Percentiles rank a stretch among this genome's conserved stretches.
phyloP scores from a whole-genome alignment of 2,113 vertebrate species.

The Eulemur rufifrons region DNA sequence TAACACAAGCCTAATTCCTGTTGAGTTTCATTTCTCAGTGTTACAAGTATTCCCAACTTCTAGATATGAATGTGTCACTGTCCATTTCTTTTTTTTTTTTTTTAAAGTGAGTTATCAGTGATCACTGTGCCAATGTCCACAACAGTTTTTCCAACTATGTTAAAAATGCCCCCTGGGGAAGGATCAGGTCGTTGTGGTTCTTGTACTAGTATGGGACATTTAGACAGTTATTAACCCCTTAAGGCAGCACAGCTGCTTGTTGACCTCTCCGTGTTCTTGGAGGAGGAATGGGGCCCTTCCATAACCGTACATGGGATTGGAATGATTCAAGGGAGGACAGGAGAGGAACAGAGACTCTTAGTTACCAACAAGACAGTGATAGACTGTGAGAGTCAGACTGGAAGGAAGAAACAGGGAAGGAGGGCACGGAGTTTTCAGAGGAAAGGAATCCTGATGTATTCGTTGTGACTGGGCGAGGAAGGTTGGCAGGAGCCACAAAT shows the following conservation, averaged over 20 bases:
- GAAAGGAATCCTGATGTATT: too few species aligned
- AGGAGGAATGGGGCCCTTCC: neutral
- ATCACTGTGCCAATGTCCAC: neutral
- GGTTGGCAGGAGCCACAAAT: neutral
- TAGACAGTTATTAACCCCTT: fast-evolving
- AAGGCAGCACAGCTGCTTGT: too few species aligned
- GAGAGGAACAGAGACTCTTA: neutral
- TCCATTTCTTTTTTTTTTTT: neutral
- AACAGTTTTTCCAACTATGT: neutral
- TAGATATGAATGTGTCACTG: neutral
- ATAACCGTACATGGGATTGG: fast-evolving
- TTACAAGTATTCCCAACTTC: neutral
- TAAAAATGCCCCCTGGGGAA: neutral
- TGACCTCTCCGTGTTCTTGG: neutral
- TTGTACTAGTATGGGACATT: too few species aligned
- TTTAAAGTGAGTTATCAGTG: too few species aligned
- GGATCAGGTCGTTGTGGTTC: neutral
- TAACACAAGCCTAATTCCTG: neutral
- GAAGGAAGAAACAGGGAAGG: neutral
- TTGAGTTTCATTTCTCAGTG: neutral
- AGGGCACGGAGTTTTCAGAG: neutral
- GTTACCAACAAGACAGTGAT: neutral
- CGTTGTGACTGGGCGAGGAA: neutral
- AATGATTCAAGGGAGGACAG: neutral
- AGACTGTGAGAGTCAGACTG: neutral